A percentile compares a stretch with the other conserved stretches of the same genome.
phyloP scores from a whole-genome alignment of 2,888 invertebrate species.

The Carabus problematicus region DNA sequence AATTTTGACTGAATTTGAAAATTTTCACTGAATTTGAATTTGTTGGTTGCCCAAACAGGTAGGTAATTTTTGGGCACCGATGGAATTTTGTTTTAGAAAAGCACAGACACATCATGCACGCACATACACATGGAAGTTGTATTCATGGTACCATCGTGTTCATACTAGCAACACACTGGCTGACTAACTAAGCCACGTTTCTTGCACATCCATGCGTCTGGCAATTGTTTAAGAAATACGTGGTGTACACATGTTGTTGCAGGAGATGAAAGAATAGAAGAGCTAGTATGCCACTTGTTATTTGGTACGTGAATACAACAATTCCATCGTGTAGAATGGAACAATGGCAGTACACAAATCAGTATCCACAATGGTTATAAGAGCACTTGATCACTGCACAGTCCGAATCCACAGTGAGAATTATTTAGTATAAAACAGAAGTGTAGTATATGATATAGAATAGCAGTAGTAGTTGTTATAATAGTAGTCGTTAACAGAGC shows the following conservation, averaged over 20 bases:
- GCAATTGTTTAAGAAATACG: constrained; percentile 41
- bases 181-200: too few species aligned
- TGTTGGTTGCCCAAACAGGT: too few species aligned
- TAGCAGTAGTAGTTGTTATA: constrained; percentile 1
- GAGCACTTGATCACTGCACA: constrained; percentile 37
- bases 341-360: constrained; percentile 30
- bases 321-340: neutral
- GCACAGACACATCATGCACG: constrained; percentile 16
- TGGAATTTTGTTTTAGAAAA: neutral
- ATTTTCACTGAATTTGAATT: too few species aligned
- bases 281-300: constrained; percentile 24
- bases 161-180: constrained; percentile 14
- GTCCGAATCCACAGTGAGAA: constrained; percentile 36
- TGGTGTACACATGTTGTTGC: constrained; percentile 50
- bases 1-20: too few species aligned
- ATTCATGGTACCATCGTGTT: constrained; percentile 7
- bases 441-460: neutral
- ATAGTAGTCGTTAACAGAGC: constrained; percentile 13
- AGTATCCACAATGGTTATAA: constrained; percentile 28
- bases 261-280: constrained; percentile 24
- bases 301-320: constrained; percentile 1
- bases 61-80: too few species aligned
- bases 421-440: constrained; percentile 1
- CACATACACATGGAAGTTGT: constrained; percentile 6
- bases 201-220: too few species aligned